Percentiles rank a stretch among this genome's conserved stretches.
These are phyloP conservation scores for Sebastes oblongus DNA, from an alignment of 2,797 vertebrate genomes.

Conservation along the genomic window DNA sequence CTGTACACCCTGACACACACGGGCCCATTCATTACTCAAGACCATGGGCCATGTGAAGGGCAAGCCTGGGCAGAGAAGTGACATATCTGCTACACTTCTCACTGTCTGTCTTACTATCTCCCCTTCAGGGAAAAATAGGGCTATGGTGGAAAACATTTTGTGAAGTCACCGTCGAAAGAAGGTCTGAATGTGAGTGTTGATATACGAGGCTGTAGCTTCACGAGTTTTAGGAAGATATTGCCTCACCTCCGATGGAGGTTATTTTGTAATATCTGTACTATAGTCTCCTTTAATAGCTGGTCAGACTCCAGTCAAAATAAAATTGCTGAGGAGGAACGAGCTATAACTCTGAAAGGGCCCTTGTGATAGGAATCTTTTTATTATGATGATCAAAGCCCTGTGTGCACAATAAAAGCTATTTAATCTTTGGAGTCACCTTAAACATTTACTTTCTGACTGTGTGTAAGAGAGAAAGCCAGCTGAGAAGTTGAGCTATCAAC, in stretches of 20 bases:
- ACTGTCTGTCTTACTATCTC: not conserved
- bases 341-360: conserved; percentile 33
- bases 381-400: conserved; percentile 29
- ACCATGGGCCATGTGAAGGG: conserved; percentile 33
- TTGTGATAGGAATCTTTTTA: conserved; percentile 20
- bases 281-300: conserved; percentile 21
- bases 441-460: not conserved
- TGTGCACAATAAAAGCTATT: conserved; percentile 23
- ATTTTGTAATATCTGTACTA: conserved; percentile 17
- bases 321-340: conserved; percentile 6
- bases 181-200: conserved; percentile 1
- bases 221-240: not conserved
- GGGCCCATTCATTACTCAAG: conserved; percentile 53
- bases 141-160: conserved; percentile 40
- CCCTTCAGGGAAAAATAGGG: not conserved
- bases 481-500: not conserved
- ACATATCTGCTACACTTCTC: conserved; percentile 32
- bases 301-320: conserved; percentile 30
- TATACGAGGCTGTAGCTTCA: not conserved
- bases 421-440: conserved; percentile 46
- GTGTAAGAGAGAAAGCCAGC: not conserved
- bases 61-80: conserved; percentile 59
- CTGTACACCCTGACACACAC: conserved; percentile 44
- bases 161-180: conserved; percentile 27
- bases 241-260: not conserved